Evolutionary conservation across 1,140 invertebrate genomes (phyloP), one percentile per base, ranked within the genome.

Genomic region (Zophobas atratus): DNA sequence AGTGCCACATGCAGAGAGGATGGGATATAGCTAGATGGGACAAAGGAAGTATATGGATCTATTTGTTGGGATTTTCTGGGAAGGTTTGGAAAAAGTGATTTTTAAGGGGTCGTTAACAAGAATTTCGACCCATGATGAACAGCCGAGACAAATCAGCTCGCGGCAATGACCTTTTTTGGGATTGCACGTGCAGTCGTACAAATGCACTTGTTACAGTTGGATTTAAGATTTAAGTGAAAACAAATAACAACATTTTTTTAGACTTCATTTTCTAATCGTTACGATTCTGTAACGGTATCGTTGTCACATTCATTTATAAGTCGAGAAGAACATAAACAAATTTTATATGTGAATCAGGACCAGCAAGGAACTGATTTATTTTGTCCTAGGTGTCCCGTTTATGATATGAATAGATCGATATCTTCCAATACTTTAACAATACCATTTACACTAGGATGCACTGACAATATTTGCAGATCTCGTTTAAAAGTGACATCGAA

Each of bases 401-500:
- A 71, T 43, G 20, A 70, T n/a, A 32, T 35, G 48, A 20, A 76
- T 70, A 74, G 70, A 76, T 70, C 85, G 3, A 79, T 78, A 34
- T 76, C 46, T 2, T 81, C 83, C 2, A 74, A 79, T 70, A 72
- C 60, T 1, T 35, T 85, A 5, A 79, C 77, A 48, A 60, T 87
- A 20, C 84, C 84, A 38, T 87, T 87, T 76, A 79, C 81, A 0
- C 79, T 85, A 4, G 85, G 87, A 34, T 88, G 87, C 1, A 43
- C 79, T 4, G 86, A 87, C 60, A 80, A 85, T 46, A 75, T 86
- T 53, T 88, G 88, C 76, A 35, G 74, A 3, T 78, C 87, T 2
- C 81, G 85, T 70, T 76, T 88, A 34, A 76, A 80, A 35, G 56
- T 86, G 6, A 53, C 35, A 0, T 76, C 81, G 0, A 82, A 76